Evolutionary conservation across 2,113 vertebrate genomes (phyloP), one percentile per base, ranked within the genome.

Genomic region (Lamprotornis superbus): DNA sequence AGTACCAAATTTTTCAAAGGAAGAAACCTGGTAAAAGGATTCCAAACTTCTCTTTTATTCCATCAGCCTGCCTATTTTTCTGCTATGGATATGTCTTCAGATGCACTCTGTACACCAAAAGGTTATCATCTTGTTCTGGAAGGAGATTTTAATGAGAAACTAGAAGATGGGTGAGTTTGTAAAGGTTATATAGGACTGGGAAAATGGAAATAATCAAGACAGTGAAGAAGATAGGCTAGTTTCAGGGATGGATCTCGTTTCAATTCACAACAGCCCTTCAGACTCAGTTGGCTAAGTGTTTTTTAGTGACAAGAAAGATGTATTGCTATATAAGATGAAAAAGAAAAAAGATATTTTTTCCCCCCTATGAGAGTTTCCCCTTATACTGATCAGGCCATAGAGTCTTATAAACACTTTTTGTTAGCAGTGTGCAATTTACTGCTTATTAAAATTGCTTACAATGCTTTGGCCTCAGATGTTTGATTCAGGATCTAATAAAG

Each of bases 381-480:
- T 77, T 88, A 35, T 22, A 39, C n/a, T 90, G 82, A 5, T 28
- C 49, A 95, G 77, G 42, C 75, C 13, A 28, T 2, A n/a, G 47
- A 40, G 49, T n/a, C 60, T 64, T 71, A 31, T 64, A 83, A 90
- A 53, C 8, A 28, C 10, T 55, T 94, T 85, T 84, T 88, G 47
- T 81, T 77, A 78, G 42, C 47, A 46, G 27, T 47, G 25, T 78
- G 47, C 39, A 67, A 57, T 95, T 86, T 92, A 78, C 53, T 86
- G 16, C 63, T 88, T 68, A 67, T 87, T 87, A 71, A 78, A 88
- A 81, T 74, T 74, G 10, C 75, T 94, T 64, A 49, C 76, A 78
- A 64, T 64, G 77, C 49, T 71, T 91, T 91, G 83, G 60, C 47
- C 90, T 86, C 92, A 95, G 85, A 92, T 95, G 85, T 94, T 95